Percentiles rank a stretch among this genome's conserved stretches.
Conservation (phyloP, 92 coral and sea anemone genomes). For the Paramuricea clavata region DNA sequence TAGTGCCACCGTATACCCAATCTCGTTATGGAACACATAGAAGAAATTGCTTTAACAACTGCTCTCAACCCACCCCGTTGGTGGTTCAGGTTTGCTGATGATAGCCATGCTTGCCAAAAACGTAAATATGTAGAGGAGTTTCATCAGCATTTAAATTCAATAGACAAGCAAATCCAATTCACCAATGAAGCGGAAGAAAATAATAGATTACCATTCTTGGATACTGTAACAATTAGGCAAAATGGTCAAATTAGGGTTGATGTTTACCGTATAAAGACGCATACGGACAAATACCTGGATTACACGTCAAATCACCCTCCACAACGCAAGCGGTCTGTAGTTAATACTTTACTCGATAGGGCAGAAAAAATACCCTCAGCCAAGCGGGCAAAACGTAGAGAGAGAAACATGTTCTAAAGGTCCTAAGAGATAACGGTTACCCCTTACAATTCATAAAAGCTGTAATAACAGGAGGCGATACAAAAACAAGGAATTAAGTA, state of each 20-base stretch:
- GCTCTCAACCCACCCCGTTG: conserved; percentile 7
- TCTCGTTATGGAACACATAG: conserved; percentile 22
- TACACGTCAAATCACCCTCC: conserved; percentile 45
- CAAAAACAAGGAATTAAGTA: too few species aligned
- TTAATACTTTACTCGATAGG: conserved; percentile 16
- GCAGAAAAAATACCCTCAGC: conserved; percentile 7
- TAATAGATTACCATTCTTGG: conserved; percentile 37
- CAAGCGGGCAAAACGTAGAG: neutral
- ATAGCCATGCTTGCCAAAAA: conserved; percentile 32
- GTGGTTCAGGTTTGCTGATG: conserved; percentile 19
- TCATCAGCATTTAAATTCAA: conserved; percentile 7
- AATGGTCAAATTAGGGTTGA: conserved; percentile 9
- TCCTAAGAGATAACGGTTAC: conserved; percentile 27
- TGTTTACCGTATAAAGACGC: conserved; percentile 45
- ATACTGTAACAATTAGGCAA: conserved; percentile 12
- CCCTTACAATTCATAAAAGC: conserved; percentile 1
- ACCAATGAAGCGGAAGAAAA: conserved; percentile 39
- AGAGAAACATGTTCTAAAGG: conserved; percentile 27
- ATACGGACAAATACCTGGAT: conserved; percentile 51
- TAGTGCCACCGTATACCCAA: conserved; percentile 7
- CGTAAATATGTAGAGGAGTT: neutral
- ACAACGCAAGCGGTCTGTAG: conserved; percentile 53
- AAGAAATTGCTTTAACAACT: conserved; percentile 25
- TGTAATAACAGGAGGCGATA: neutral
- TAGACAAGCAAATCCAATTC: conserved; percentile 31